These are phyloP conservation scores for Nephotettix cincticeps DNA, from an alignment of 1,140 invertebrate genomes.

Conservation along the genomic window DNA sequence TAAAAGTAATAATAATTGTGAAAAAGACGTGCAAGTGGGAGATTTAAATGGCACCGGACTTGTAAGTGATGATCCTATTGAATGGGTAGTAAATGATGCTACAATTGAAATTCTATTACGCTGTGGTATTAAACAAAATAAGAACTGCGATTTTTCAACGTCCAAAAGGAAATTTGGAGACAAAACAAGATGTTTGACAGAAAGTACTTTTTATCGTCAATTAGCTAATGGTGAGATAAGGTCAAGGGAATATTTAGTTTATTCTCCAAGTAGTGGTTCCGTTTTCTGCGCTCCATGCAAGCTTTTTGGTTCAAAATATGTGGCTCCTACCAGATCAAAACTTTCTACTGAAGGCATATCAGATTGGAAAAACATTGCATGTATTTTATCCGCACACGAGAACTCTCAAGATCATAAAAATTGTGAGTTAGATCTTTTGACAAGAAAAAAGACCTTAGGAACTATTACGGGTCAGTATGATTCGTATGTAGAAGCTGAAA, in stretches of 20 bases:
- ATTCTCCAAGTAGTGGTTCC: constrained; percentile 38
- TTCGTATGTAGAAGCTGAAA: constrained; percentile 20
- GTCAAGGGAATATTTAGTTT: constrained; percentile 26
- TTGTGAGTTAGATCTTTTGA: constrained; percentile 27
- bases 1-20: background rate
- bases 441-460: constrained; percentile 28
- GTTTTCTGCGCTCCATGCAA: constrained; percentile 41
- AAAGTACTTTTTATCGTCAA: constrained; percentile 36
- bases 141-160: constrained; percentile 20
- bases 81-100: background rate
- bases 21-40: background rate
- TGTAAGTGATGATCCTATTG: background rate
- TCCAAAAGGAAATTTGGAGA: constrained; percentile 33
- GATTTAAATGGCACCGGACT: background rate
- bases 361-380: constrained; percentile 41
- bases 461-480: constrained; percentile 28
- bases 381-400: constrained; percentile 37
- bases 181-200: constrained; percentile 34
- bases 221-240: constrained; percentile 35
- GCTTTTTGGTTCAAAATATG: constrained; percentile 37
- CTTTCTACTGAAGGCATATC: constrained; percentile 36
- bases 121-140: background rate
- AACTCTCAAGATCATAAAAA: constrained; percentile 37
- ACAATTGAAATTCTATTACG: background rate
- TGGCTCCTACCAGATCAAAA: constrained; percentile 29